phyloP scores from a whole-genome alignment of 1,140 invertebrate species.

The Penaeus chinensis region DNA sequence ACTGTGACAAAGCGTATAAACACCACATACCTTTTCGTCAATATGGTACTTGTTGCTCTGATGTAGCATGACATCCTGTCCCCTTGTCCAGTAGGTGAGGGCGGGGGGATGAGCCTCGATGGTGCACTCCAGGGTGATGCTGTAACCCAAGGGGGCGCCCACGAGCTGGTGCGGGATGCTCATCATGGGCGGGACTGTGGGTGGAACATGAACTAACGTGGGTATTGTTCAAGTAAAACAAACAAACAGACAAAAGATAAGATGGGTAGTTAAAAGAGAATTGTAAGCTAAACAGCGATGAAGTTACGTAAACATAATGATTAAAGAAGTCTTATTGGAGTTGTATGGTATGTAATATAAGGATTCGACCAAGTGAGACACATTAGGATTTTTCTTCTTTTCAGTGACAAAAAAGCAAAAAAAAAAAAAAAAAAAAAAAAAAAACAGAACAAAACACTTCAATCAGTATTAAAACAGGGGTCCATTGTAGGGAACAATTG shows the following conservation, averaged over 20 bases:
- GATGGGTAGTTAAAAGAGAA: background rate
- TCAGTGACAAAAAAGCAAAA: background rate
- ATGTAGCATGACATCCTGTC: constrained; percentile 45
- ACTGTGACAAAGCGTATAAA: background rate
- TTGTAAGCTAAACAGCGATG: no score
- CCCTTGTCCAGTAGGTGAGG: constrained; percentile 83
- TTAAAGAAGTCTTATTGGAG: no score
- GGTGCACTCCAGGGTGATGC: constrained; percentile 87
- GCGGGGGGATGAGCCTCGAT: constrained; percentile 91
- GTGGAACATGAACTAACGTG: constrained; percentile 67
- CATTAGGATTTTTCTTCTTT: background rate
- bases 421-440: background rate
- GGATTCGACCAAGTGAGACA: background rate
- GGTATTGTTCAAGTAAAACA: background rate
- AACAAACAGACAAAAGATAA: background rate
- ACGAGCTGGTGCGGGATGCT: constrained; percentile 91
- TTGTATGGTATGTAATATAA: background rate
- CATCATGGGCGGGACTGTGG: constrained; percentile 83
- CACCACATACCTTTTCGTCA: constrained; percentile 6
- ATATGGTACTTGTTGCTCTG: constrained; percentile 49
- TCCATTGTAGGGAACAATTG: background rate
- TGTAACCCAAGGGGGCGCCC: constrained; percentile 82
- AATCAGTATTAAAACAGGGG: no score
- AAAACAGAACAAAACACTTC: background rate
- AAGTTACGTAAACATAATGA: no score